Conservation (phyloP, 2,797 vertebrate species). For the Platyrinchus mystaceus region DNA sequence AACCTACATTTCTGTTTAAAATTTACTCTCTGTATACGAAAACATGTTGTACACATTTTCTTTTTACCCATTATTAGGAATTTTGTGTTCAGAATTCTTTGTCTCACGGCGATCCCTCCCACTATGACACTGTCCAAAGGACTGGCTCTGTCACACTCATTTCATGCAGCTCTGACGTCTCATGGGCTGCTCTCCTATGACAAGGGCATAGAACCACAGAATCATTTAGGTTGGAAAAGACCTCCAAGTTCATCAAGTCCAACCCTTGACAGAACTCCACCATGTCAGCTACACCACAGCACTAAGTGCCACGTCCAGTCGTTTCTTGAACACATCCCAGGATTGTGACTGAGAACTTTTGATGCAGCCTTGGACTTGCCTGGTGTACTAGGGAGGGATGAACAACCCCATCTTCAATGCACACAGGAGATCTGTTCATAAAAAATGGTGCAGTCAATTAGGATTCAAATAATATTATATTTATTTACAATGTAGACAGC, state of each 20-base stretch:
- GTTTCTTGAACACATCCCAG: background rate
- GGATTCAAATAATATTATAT: background rate
- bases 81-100: background rate
- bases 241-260: background rate
- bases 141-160: accelerated
- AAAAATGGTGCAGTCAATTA: background rate
- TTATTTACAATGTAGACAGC: background rate
- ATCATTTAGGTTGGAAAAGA: background rate
- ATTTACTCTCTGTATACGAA: background rate
- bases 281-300: background rate
- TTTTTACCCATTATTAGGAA: background rate
- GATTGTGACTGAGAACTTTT: background rate
- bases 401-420: background rate
- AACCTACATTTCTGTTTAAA: background rate
- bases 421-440: background rate
- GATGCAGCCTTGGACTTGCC: background rate
- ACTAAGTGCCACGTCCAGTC: background rate
- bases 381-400: background rate
- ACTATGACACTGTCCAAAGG: background rate
- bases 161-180: background rate
- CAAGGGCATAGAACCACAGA: background rate
- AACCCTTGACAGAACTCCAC: background rate
- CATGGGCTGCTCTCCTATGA: background rate
- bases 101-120: background rate
- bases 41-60: background rate